Evolutionary conservation across 2,113 vertebrate genomes (phyloP).

Genomic region (Peromyscus californicus): DNA sequence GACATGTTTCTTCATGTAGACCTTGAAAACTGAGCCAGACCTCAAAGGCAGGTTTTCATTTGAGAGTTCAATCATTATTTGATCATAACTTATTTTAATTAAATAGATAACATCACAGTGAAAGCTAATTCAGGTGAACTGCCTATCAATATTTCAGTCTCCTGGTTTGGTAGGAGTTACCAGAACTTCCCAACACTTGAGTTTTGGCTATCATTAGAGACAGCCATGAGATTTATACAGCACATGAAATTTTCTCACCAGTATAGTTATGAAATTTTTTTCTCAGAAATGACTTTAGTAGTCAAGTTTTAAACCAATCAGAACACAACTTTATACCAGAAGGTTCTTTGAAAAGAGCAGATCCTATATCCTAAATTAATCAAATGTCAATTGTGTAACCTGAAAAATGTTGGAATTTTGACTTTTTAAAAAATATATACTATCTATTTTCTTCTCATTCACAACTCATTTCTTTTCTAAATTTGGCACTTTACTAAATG

Average conservation of each 20-base stretch:
- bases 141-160: not conserved
- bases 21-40: conserved; percentile 17
- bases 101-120: not conserved
- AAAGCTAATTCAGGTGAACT: not conserved
- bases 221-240: not conserved
- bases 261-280: not conserved
- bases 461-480: not conserved
- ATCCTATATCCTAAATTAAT: not conserved
- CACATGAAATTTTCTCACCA: not conserved
- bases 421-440: not conserved
- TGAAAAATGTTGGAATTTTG: not conserved
- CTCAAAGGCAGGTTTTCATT: conserved; percentile 7
- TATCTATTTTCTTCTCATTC: not conserved
- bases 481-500: not conserved
- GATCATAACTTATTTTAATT: conserved; percentile 14
- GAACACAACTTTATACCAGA: conserved; percentile 5
- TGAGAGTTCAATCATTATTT: conserved; percentile 4
- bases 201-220: conserved; percentile 4
- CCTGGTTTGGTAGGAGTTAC: not conserved
- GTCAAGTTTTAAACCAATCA: conserved; percentile 33
- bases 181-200: not conserved
- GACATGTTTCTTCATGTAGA: not conserved
- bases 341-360: not conserved
- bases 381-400: not conserved
- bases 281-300: conserved; percentile 9